Evolutionary conservation across 2,113 vertebrate species (phyloP).

Genomic region (Anarhynchus alexandrinus): DNA sequence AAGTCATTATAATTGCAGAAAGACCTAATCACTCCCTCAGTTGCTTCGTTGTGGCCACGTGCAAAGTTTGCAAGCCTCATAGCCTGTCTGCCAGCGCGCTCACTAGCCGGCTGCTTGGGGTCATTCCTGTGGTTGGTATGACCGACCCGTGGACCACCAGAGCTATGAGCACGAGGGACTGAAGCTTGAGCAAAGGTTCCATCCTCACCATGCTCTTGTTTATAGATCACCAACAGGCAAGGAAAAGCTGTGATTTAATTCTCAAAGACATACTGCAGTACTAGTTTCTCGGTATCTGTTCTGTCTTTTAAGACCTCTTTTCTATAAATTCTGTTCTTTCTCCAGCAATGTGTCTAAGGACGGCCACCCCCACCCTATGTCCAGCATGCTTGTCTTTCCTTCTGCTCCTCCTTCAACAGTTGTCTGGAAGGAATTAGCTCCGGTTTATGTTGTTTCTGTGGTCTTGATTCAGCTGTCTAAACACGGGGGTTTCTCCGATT

Average conservation of each 20-base stretch:
- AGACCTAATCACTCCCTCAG: not conserved
- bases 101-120: rapidly evolving
- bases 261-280: too few relatives aligned
- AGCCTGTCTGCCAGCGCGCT: not conserved
- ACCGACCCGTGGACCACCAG: rapidly evolving
- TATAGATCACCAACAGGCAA: not conserved
- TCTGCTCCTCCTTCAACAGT: not conserved
- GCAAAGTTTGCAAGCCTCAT: not conserved
- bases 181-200: not conserved
- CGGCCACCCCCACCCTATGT: not conserved
- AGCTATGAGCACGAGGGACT: rapidly evolving
- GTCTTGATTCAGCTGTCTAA: not conserved
- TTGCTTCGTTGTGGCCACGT: not conserved
- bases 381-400: not conserved
- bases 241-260: not conserved
- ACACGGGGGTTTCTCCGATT: not conserved
- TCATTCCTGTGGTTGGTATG: rapidly evolving
- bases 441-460: not conserved
- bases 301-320: not conserved
- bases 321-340: rapidly evolving
- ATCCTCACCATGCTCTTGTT: not conserved
- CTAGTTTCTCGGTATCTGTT: not conserved
- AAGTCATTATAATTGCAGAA: not conserved
- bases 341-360: not conserved
- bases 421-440: not conserved